Evolutionary conservation across 2,888 invertebrate species (phyloP), one percentile per base, ranked within the genome.

Genomic region (Rhagonycha lutea): DNA sequence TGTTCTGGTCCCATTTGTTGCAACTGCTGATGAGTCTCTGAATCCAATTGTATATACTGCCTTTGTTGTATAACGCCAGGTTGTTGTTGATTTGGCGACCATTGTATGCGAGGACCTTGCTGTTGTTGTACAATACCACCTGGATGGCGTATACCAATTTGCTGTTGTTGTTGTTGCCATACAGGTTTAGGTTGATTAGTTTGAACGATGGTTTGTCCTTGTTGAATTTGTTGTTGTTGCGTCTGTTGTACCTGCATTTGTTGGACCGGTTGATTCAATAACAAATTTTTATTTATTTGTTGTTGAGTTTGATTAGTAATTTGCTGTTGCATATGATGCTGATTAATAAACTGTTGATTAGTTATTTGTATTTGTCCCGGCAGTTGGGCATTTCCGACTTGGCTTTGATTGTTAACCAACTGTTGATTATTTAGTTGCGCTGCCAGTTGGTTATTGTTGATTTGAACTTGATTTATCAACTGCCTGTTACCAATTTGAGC

Each of bases 1-100:
- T 95, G 95, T 78, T 94, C 92, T 0, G 95, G 94, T 83, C 95
- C 94, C 91, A 92, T 90, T 83, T 95, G 95, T 84, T 95, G 95
- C 67, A 95, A 88, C 82, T 95, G 94, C 11, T 95, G 94, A 84
- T 95, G 95, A 0, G 95, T 95, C 82, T 95, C 94, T 0, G 94
- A 94, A 82, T 96, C 95, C 81, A 96, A 87, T 81, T 95, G 95
- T 76, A 96, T 96, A 74, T 94, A 89, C 83, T 95, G 95, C 0
- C 94, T 89, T 79, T 90, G 90, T 4, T 89, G 89, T 32, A 85
- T 82, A 14, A 82, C 83, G 29, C 85, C 83, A 4, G 81, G 82
- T 47, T 79, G 84, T 60, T 80, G 84, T 65, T 80, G 80, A 67
- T 67, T 75, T 0, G 75, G 78, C 7, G 77, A 75, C 77, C 76